Evolutionary conservation across 1,140 invertebrate species (phyloP).

Genomic region (Mylabris phalerata): DNA sequence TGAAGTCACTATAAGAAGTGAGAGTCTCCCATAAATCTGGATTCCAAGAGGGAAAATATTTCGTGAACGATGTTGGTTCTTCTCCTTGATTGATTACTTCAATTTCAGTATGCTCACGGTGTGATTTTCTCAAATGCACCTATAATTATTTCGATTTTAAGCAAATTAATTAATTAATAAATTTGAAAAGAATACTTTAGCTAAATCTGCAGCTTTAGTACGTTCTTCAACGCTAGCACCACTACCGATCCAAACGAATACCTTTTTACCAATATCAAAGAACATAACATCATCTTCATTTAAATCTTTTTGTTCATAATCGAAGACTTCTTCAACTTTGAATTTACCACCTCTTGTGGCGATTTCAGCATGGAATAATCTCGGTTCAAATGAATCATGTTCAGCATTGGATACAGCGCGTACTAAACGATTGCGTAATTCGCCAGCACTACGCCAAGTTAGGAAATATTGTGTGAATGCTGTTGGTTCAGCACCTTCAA

Average conservation of each 20-base stretch:
- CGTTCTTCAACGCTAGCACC: conserved; percentile 64
- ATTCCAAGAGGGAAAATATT: conserved; percentile 64
- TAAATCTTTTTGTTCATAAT: conserved; percentile 61
- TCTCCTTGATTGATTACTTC: conserved; percentile 58
- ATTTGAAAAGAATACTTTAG: conserved; percentile 14
- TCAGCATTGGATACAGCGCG: conserved; percentile 37
- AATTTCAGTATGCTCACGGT: conserved; percentile 52
- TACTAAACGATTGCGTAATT: conserved; percentile 50
- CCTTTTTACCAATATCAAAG: conserved; percentile 62
- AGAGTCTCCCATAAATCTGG: conserved; percentile 48
- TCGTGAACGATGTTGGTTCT: conserved; percentile 61
- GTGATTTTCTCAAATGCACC: conserved; percentile 56
- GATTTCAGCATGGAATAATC: conserved; percentile 61
- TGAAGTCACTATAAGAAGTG: conserved; percentile 15
- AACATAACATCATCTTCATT: conserved; percentile 70
- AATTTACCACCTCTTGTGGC: conserved; percentile 48
- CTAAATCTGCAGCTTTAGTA: conserved; percentile 23
- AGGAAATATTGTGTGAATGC: conserved; percentile 73
- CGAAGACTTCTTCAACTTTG: conserved; percentile 59
- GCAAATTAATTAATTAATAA: not conserved
- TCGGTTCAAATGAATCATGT: conserved; percentile 40
- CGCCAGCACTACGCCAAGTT: conserved; percentile 61
- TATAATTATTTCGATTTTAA: conserved; percentile 36
- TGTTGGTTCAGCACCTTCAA: conserved; percentile 66
- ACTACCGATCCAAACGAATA: conserved; percentile 70